These are phyloP conservation scores for Petrocephalus microphthalmus DNA, from an alignment of 2,113 vertebrate genomes.

Conservation along the genomic window DNA sequence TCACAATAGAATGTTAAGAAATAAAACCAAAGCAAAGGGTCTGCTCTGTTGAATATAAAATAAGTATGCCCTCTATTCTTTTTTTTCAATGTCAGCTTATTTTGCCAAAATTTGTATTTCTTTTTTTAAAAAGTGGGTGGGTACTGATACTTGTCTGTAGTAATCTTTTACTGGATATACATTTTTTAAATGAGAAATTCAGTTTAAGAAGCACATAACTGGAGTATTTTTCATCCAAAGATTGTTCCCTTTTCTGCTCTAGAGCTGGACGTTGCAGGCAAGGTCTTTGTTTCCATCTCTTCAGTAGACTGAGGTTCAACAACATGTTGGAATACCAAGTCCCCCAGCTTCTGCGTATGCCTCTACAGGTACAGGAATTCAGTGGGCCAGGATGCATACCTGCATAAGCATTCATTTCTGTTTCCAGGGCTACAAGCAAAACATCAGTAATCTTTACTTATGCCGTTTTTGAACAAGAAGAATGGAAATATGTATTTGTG, in stretches of 20 bases:
- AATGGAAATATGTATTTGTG: neutral
- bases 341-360: conserved; percentile 87
- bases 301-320: conserved; percentile 78
- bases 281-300: conserved; percentile 86
- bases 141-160: neutral
- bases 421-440: neutral
- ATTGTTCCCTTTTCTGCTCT: conserved; percentile 40
- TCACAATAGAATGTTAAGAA: neutral
- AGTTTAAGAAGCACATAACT: neutral
- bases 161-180: neutral
- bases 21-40: neutral
- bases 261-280: conserved; percentile 89
- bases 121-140: neutral
- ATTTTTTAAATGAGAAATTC: neutral
- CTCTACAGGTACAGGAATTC: conserved; percentile 73
- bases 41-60: neutral
- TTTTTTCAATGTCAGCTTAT: neutral
- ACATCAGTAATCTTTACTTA: neutral
- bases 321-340: conserved; percentile 90
- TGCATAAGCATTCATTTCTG: neutral
- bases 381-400: neutral
- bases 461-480: neutral
- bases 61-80: too few species aligned
- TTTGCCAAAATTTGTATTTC: neutral
- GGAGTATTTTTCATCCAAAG: neutral